These are phyloP conservation scores for Aix galericulata DNA, from an alignment of 2,113 vertebrate species.

Conservation along the genomic window DNA sequence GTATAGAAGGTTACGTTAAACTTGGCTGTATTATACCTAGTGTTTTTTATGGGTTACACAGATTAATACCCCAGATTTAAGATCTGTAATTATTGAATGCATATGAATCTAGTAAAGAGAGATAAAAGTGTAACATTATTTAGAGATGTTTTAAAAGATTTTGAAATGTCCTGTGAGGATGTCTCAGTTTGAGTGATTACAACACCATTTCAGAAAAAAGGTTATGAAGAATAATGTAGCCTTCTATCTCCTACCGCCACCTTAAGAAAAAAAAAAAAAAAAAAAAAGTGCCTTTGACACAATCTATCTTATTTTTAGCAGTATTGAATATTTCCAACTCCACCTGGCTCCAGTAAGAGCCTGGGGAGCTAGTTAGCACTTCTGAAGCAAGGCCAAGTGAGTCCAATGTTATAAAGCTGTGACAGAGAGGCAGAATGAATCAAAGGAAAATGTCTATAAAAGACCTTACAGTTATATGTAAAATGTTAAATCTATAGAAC, in stretches of 20 bases:
- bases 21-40: neutral
- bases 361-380: neutral
- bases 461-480: neutral
- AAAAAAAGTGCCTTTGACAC: neutral
- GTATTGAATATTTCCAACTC: neutral
- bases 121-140: neutral
- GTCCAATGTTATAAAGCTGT: neutral
- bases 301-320: neutral
- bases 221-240: neutral
- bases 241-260: neutral
- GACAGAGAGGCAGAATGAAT: neutral
- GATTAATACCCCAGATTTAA: neutral
- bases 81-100: neutral
- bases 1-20: neutral
- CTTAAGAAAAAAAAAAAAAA: too few species aligned
- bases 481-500: neutral
- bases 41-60: neutral
- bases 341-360: neutral
- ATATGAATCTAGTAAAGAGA: neutral
- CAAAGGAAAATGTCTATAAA: neutral
- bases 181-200: neutral
- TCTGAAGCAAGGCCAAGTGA: neutral
- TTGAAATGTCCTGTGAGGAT: neutral
- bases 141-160: neutral
- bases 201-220: neutral